Evolutionary conservation across 2,113 vertebrate species (phyloP), one percentile per base, ranked within the genome.

Genomic region (Dipodomys merriami): DNA sequence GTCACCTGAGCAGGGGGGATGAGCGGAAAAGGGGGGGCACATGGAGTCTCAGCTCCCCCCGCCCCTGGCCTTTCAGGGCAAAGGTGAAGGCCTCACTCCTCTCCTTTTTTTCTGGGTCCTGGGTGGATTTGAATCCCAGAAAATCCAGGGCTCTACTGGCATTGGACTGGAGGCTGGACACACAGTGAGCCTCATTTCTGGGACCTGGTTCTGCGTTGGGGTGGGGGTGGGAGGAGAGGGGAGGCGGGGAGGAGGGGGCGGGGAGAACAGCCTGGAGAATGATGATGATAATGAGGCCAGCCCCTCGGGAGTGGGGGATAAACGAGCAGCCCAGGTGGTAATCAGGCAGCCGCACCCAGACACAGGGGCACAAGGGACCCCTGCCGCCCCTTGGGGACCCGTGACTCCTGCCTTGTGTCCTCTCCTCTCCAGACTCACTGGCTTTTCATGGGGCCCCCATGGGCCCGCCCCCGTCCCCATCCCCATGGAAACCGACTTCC

Each of bases 321-420:
- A 90, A 60, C 29, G 44, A 87, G 78, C 78, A 57, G 18, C 49
- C 18, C 53, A 72, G 23, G 81, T 72, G 83, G 81, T 86, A 91
- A 77, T 60, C 30, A 33, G 77, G 53, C 44, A 13, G 73, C n/a
- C 53, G 64, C 4, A 11, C 60, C 86, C 77, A 79, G 64, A 84
- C 68, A 64, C 85, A 4, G 88, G 46, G 57, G 86, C 90, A 88
- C 85, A 94, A 53, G 64, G 23, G 27, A 84, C 74, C 2, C 19
- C 18, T n/a, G 30, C 46, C 81, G 49, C 72, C 16, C 5, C 11
- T 1, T 1, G 1, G 15, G 27, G 12, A 29, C n/a, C 27, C 12
- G 60, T 7, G 62, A 77, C 60, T 46, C n/a, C 74, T 10, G 79
- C 77, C 72, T 84, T 44, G 5, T n/a, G n/a, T n/a, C n/a, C n/a